phyloP scores from a whole-genome alignment of 2,797 vertebrate species.

The Epinephelus coioides region DNA sequence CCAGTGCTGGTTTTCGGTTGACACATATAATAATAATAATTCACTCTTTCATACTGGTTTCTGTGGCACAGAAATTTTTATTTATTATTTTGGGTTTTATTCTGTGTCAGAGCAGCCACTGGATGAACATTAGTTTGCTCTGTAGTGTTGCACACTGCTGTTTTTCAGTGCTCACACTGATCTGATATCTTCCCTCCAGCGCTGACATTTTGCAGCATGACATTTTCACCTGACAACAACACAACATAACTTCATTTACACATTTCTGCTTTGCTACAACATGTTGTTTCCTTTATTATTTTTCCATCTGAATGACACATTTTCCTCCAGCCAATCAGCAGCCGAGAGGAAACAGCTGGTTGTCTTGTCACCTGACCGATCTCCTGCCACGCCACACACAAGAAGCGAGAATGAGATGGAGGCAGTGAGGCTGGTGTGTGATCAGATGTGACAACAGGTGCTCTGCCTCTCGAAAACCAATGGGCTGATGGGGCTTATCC shows the following conservation, averaged over 20 bases:
- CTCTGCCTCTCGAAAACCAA: conserved; percentile 34
- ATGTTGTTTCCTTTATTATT: neutral
- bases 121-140: neutral
- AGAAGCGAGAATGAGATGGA: conserved; percentile 66
- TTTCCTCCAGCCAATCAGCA: conserved; percentile 30
- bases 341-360: conserved; percentile 53
- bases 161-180: neutral
- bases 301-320: neutral
- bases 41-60: neutral
- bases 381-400: conserved; percentile 35
- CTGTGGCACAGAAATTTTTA: neutral
- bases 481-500: conserved; percentile 1
- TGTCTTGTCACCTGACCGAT: conserved; percentile 51
- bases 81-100: neutral
- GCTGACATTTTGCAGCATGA: conserved; percentile 4
- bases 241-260: conserved; percentile 1
- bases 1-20: neutral
- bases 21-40: neutral
- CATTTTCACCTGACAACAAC: conserved; percentile 18
- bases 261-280: conserved; percentile 14
- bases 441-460: conserved; percentile 48
- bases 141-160: neutral
- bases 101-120: neutral
- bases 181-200: conserved; percentile 6
- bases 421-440: conserved; percentile 19